A percentile compares a stretch with the other conserved stretches of the same genome.
phyloP scores from a whole-genome alignment of 2,888 invertebrate species.

The Timandra comae region DNA sequence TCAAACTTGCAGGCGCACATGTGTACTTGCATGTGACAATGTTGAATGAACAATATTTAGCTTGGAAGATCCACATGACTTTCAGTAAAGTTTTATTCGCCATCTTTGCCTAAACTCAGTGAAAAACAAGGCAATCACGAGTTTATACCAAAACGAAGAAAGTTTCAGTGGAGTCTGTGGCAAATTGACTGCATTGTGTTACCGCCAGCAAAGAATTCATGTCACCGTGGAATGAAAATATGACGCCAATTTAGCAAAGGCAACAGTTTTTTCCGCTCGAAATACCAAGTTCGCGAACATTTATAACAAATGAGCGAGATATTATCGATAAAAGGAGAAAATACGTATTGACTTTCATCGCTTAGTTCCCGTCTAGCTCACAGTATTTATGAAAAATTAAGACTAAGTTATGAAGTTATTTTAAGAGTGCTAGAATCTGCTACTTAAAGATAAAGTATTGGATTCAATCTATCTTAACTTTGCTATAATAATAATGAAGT shows the following conservation, averaged over 20 bases:
- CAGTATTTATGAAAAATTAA: background rate
- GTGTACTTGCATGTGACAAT: too few species aligned
- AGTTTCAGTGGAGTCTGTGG: constrained; percentile 44
- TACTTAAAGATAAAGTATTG: too few species aligned
- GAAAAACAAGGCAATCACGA: constrained; percentile 66
- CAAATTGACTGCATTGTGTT: constrained; percentile 64
- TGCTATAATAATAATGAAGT: too few species aligned
- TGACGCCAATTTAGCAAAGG: constrained; percentile 27
- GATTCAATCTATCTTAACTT: too few species aligned
- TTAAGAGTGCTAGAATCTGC: too few species aligned
- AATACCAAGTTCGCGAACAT: constrained; percentile 18
- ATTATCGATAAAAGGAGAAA: constrained; percentile 11
- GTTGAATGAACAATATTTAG: too few species aligned
- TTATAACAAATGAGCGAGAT: constrained; percentile 26
- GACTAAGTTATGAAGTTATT: background rate
- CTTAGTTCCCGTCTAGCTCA: too few species aligned
- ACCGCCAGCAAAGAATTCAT: constrained; percentile 24
- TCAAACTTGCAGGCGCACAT: too few species aligned
- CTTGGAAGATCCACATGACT: too few species aligned
- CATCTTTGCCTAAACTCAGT: constrained; percentile 47
- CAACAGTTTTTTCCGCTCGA: constrained; percentile 28
- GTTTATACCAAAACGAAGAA: constrained; percentile 48
- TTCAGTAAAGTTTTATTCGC: constrained; percentile 51
- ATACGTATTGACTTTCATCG: too few species aligned
- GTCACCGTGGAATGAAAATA: constrained; percentile 30